A percentile compares a stretch with the other conserved stretches of the same genome.
These are phyloP conservation scores for Xestoiulus laeticollis DNA, from an alignment of 2,888 invertebrate genomes.

Conservation along the genomic window DNA sequence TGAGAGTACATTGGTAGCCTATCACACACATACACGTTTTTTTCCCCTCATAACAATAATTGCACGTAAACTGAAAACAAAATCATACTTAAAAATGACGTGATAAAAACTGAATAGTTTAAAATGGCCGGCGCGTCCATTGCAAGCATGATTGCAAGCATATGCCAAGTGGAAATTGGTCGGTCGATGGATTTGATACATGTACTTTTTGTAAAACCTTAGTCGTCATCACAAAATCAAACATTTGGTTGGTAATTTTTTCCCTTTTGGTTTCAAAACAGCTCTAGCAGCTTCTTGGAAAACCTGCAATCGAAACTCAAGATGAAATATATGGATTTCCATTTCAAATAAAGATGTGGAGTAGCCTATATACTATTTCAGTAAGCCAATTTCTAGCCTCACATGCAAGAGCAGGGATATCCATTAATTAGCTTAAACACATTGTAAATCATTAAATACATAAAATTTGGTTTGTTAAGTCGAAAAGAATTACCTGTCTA, in stretches of 20 bases:
- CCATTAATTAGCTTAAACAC: too few relatives aligned
- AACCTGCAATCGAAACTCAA: constrained; percentile 45
- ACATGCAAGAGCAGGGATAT: too few relatives aligned
- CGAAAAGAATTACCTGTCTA: too few relatives aligned
- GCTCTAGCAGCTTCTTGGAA: constrained; percentile 54
- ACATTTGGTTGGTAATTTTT: neutral
- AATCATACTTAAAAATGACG: neutral
- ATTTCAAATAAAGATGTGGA: too few relatives aligned
- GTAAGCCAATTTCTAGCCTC: too few relatives aligned
- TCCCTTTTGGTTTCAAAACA: constrained; percentile 51
- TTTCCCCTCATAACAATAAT: neutral
- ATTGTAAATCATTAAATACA: too few relatives aligned
- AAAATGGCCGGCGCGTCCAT: neutral
- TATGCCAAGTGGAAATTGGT: neutral
- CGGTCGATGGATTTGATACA: neutral
- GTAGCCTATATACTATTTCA: neutral
- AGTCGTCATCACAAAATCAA: constrained; percentile 36
- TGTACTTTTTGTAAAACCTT: neutral
- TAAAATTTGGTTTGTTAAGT: too few relatives aligned
- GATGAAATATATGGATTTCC: neutral
- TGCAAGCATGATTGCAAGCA: too few relatives aligned
- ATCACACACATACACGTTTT: neutral
- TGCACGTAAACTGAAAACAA: neutral
- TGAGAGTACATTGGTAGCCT: constrained; percentile 2
- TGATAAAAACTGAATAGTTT: neutral